Evolutionary conservation across 2,888 invertebrate genomes (phyloP), one percentile per base, ranked within the genome.

Genomic region (Therioaphis trifolii): DNA sequence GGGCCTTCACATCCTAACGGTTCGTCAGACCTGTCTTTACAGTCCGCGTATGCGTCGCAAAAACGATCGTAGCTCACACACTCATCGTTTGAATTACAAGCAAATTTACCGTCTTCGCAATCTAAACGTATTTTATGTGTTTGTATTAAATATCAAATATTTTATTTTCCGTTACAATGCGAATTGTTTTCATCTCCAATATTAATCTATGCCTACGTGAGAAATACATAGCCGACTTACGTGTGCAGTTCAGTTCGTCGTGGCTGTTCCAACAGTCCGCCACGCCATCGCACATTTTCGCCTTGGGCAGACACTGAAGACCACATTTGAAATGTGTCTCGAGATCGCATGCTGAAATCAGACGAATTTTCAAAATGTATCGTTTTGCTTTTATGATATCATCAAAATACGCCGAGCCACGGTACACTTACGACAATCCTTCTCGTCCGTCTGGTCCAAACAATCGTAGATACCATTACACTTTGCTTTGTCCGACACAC

Each of bases 181-280:
- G 7, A 46, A 46, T 61, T 27, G 27, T 63, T n/a, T n/a, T 46
- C 21, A 29, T 76, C 2, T 29, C 9, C 21, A 35, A 18, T 46
- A 77, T 63, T 49, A 77, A 49, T 63, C 5, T 29, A 21, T 21
- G 35, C 46, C 46, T 14, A 46, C 46, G 15, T 14, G 2, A 46
- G n/a, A 4, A 11, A 2, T 46, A 46, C 2, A 46, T 2, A 15
- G 46, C 7, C 7, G 4, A 82, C 82, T 82, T 74, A 82, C 71
- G 84, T 74, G 92, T 92, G 88, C 94, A 94, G 88, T 93, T 92
- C 49, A 91, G 89, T 90, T 94, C 94, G 87, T 94, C 94, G 58
- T 91, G 91, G 84, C 92, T 93, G 88, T 94, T 94, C 94, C 94
- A 94, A 88, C 94, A 94, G 88, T 94, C 94, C 85, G 94, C 91